Percentiles rank a stretch among this genome's conserved stretches.
These are phyloP conservation scores for Chamaea fasciata DNA, from an alignment of 2,113 vertebrate genomes.

Conservation along the genomic window DNA sequence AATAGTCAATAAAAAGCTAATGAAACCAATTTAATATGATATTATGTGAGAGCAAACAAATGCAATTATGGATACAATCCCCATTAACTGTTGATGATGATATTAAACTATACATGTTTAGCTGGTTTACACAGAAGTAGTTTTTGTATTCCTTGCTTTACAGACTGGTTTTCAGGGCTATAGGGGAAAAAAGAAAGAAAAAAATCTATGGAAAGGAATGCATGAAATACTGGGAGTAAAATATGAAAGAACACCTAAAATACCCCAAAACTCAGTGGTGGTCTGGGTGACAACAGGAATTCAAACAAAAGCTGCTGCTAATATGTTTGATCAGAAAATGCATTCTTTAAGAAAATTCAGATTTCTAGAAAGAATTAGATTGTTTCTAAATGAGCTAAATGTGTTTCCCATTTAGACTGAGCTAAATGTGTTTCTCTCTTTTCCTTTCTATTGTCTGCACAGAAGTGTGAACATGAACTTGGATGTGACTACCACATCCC, in stretches of 20 bases:
- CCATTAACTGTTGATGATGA: not conserved
- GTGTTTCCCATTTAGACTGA: not conserved
- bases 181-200: no score
- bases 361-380: not conserved
- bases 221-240: not conserved
- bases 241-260: not conserved
- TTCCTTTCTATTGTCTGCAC: not conserved
- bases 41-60: not conserved
- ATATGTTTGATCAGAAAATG: not conserved
- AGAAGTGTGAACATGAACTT: slow-evolving; percentile 59
- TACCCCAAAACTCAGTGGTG: not conserved
- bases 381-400: not conserved
- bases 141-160: not conserved
- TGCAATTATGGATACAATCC: not conserved
- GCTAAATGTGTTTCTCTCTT: not conserved
- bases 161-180: not conserved
- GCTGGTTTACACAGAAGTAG: not conserved
- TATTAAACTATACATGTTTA: not conserved
- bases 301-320: not conserved
- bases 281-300: not conserved
- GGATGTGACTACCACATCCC: slow-evolving; percentile 70
- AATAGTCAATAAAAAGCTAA: not conserved
- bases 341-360: not conserved
- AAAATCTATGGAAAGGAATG: not conserved
- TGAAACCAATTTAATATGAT: not conserved